Evolutionary conservation across 1,140 invertebrate genomes (phyloP), one percentile per base, ranked within the genome.

Genomic region (Aphaenogaster floridana): DNA sequence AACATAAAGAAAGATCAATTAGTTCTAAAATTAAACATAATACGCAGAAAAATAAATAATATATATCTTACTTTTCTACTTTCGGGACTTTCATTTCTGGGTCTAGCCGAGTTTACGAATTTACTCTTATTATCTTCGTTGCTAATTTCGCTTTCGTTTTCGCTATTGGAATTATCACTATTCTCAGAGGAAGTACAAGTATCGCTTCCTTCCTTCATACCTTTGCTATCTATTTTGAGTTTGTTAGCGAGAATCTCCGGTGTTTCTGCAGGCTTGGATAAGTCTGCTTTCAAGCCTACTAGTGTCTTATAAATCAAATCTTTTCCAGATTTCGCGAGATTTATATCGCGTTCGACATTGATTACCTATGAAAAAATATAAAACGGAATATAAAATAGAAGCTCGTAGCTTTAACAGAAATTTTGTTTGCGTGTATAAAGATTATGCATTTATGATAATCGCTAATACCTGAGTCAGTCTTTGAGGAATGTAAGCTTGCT

Each of bases 401-500:
- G 28, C 28, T 28, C 28, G 39, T 72, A 72, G 17, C 17, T 72
- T 36, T n/a, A 52, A 72, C 28, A 72, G 17, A 71, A 78, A 45
- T 71, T 74, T 79, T 17, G 45, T 72, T 84, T 52, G 54, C 69
- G 34, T 11, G 77, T 84, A 80, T 84, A 17, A 68, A 42, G 15
- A 13, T 77, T 34, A n/a, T 21, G 42, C 36, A 36, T 7, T 64
- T 69, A 5, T 79, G 34, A 0, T 57, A 28, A 61, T 69, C 2
- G 17, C 86, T 3, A 87, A 91, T 94, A 98, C 98, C 96, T 99
- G 98, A 91, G 97, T 97, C n/a, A 99, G 96, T 88, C 97, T 97
- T 95, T 99, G 97, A 34, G 99, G 99, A 94, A 99, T 99, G 93
- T 97, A 99, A 13, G 97, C 97, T 94, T 98, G 97, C 93, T 99